Evolutionary conservation across 2,888 invertebrate species (phyloP), one percentile per base, ranked within the genome.

Genomic region (Pseudoips prasinana): DNA sequence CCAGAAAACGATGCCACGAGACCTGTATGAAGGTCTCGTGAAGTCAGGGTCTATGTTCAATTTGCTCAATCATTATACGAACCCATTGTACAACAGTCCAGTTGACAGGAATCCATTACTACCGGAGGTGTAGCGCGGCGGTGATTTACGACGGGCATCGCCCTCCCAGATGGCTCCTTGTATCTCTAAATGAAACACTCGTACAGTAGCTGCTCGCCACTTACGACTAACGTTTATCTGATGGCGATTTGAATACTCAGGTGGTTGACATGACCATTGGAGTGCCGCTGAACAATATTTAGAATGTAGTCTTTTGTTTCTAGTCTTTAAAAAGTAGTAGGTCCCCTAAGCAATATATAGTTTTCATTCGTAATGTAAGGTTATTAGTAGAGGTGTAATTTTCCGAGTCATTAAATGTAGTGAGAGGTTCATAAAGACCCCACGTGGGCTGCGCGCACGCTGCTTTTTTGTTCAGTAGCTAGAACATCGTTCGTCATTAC

Each of bases 401-500:
- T 85, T 85, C 79, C 77, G 57, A 73, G 57, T 69, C 83, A 81
- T 85, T 83, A 80, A 80, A 73, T 70, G 65, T 68, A 66, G 74
- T 73, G 72, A 68, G 70, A 66, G 67, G 53, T 64, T 70, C 66
- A 69, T 73, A 76, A 76, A 75, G 78, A 66, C 75, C 71, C 75
- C 83, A 84, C 84, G 82, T 83, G 84, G 80, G 58, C 55, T 55
- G 71, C 36, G 42, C 70, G 68, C 72, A 62, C 65, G 64, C 70
- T 66, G 58, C 58, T 44, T 55, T 77, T 79, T 77, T 74, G 69
- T 67, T 64, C 68, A 64, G 71, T 63, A 73, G 78, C 81, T 62
- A 73, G 77, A 81, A 80, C 77, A 70, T 79, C 78, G 74, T 78
- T 74, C 74, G 71, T 84, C 81, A 83, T 80, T 73, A 75, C 76